Conservation (phyloP, 2,888 invertebrate species). For the Lissocephala sabroskyi region DNA sequence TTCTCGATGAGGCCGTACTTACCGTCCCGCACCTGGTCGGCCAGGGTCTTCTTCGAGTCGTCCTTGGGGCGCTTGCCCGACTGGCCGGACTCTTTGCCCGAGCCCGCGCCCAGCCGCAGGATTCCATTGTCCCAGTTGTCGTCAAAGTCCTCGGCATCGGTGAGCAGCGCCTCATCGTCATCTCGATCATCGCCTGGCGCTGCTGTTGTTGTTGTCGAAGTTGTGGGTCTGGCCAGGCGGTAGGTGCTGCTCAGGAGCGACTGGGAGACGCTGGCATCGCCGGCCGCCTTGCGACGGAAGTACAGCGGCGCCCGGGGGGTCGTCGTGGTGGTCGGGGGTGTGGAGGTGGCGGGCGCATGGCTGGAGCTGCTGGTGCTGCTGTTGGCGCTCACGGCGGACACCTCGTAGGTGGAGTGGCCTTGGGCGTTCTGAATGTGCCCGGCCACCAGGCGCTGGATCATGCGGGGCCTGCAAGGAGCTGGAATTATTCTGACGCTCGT, state of each 20-base stretch:
- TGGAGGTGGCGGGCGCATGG: slow-evolving; percentile 6
- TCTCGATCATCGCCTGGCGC: slow-evolving; percentile 23
- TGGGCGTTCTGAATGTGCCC: slow-evolving; percentile 76
- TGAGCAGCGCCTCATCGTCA: slow-evolving; percentile 68
- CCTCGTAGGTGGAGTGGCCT: slow-evolving; percentile 59
- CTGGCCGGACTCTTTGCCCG: slow-evolving; percentile 75
- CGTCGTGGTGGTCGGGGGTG: slow-evolving; percentile 9
- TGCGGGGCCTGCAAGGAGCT: slow-evolving; percentile 71
- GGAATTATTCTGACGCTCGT: too few relatives aligned
- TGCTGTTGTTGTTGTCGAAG: slow-evolving; percentile 1
- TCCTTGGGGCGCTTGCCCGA: slow-evolving; percentile 73
- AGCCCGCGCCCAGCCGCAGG: slow-evolving; percentile 80
- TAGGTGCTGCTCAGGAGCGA: too few relatives aligned
- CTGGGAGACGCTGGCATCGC: too few relatives aligned
- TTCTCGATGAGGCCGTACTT: slow-evolving; percentile 92
- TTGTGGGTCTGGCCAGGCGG: slow-evolving; percentile 10
- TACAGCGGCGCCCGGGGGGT: slow-evolving; percentile 3
- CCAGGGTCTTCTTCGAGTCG: slow-evolving; percentile 86
- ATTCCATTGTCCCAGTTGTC: slow-evolving; percentile 79
- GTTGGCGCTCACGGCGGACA: slow-evolving; percentile 57
- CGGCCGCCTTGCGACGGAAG: slow-evolving; percentile 3
- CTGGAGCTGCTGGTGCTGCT: slow-evolving; percentile 38
- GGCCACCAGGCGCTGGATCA: slow-evolving; percentile 79
- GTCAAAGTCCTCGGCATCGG: slow-evolving; percentile 69
- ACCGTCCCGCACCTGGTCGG: slow-evolving; percentile 92